Evolutionary conservation across 2,797 vertebrate species (phyloP).

Genomic region (Pseudochaenichthys georgianus): DNA sequence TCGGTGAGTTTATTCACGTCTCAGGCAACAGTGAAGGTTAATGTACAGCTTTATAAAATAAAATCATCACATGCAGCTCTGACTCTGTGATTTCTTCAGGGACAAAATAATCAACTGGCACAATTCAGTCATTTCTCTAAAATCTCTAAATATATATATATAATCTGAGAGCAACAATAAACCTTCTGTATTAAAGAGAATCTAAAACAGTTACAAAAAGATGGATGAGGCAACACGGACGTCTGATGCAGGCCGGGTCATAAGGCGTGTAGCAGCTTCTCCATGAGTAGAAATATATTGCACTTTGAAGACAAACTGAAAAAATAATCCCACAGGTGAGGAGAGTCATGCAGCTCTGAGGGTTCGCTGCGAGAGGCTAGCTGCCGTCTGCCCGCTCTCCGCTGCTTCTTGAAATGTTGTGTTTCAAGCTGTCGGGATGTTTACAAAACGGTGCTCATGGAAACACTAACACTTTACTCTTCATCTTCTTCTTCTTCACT

Average conservation of each 20-base stretch:
- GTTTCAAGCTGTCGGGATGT: too few relatives aligned
- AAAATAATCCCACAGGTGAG: constrained; percentile 79
- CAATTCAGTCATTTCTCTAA: constrained; percentile 64
- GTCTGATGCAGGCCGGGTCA: constrained; percentile 74
- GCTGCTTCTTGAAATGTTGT: too few relatives aligned
- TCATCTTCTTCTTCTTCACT: constrained; percentile 82
- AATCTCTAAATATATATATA: constrained; percentile 73
- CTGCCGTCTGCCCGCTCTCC: too few relatives aligned
- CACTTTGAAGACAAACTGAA: constrained; percentile 83
- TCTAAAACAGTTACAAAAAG: constrained; percentile 72
- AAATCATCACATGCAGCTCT: constrained; percentile 58
- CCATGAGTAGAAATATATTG: constrained; percentile 86
- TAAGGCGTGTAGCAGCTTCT: constrained; percentile 84
- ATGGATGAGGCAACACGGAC: constrained; percentile 69
- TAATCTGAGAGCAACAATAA: constrained; percentile 52
- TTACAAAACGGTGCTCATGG: too few relatives aligned
- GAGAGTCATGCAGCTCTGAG: constrained; percentile 73
- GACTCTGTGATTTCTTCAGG: constrained; percentile 38
- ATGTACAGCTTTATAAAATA: constrained; percentile 47
- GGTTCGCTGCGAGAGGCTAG: too few relatives aligned
- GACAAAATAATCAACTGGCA: constrained; percentile 49
- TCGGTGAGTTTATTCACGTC: constrained; percentile 74
- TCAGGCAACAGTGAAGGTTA: constrained; percentile 65
- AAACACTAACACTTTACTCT: too few relatives aligned
- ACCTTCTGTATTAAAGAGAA: constrained; percentile 61